Percentiles rank a stretch among this genome's conserved stretches.
Conservation (phyloP, 1,140 invertebrate species). For the Hypsibius dujardini region DNA sequence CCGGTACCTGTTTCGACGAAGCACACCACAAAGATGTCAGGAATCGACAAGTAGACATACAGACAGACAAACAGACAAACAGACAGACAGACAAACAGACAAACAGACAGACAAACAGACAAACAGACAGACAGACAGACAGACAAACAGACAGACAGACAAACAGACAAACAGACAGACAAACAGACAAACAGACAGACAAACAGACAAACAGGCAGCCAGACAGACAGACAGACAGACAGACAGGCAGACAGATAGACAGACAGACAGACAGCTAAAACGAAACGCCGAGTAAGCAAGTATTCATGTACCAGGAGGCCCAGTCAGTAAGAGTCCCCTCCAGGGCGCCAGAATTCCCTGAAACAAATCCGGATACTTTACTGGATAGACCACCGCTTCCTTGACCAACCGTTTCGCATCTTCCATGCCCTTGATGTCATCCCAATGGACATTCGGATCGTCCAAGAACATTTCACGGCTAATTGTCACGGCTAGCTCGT, state of each 20-base stretch:
- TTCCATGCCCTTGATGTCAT: constrained; percentile 41
- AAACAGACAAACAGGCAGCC: too few species aligned
- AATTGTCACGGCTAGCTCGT: constrained; percentile 35
- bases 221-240: too few species aligned
- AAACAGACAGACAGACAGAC: too few species aligned
- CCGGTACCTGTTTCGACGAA: constrained; percentile 37
- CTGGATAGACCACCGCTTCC: constrained; percentile 68
- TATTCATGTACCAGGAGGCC: constrained; percentile 68
- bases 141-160: too few species aligned
- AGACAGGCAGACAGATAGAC: too few species aligned
- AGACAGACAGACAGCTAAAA: too few species aligned
- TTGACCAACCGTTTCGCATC: constrained; percentile 41
- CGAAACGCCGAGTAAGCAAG: too few species aligned
- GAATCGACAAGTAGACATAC: constrained; percentile 18
- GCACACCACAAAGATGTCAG: not conserved
- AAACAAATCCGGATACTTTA: constrained; percentile 60
- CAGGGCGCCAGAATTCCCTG: constrained; percentile 56
- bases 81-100: too few species aligned
- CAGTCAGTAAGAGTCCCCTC: constrained; percentile 64
- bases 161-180: too few species aligned
- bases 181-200: too few species aligned
- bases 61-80: too few species aligned
- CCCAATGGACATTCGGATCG: constrained; percentile 31
- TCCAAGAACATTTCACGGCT: constrained; percentile 25
- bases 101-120: too few species aligned